Percentiles rank a stretch among this genome's conserved stretches.
Conservation (phyloP, 2,113 vertebrate genomes). For the Psilopsiagon aurifrons region DNA sequence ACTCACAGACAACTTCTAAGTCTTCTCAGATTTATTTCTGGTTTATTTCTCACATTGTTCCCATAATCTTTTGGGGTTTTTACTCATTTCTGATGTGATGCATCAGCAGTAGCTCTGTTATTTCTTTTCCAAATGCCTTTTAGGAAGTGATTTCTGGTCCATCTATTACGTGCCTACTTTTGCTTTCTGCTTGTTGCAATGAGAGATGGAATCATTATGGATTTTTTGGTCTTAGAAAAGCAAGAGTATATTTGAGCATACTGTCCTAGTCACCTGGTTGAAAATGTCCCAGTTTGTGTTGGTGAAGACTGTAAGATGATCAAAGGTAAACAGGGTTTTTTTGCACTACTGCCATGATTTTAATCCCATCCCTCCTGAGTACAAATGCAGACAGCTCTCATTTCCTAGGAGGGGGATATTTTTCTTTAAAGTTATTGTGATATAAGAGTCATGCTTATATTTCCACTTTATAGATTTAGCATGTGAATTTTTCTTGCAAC, state of each 20-base stretch:
- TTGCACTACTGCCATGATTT: neutral
- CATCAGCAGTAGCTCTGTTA: neutral
- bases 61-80: neutral
- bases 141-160: neutral
- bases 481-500: neutral
- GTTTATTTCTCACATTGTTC: neutral
- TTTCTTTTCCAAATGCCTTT: neutral
- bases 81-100: neutral
- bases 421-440: neutral
- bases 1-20: neutral
- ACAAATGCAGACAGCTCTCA: neutral
- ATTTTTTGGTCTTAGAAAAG: neutral
- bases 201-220: neutral
- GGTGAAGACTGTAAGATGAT: neutral
- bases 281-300: neutral
- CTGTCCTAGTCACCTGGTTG: neutral
- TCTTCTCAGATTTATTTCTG: neutral
- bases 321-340: neutral
- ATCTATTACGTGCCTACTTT: neutral
- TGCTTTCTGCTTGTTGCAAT: neutral
- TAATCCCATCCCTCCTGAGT: neutral
- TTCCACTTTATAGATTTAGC: neutral
- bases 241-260: neutral
- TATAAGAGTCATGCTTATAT: neutral
- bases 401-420: neutral